Conservation (phyloP, 1,140 invertebrate genomes). For the Bacillus rossius region DNA sequence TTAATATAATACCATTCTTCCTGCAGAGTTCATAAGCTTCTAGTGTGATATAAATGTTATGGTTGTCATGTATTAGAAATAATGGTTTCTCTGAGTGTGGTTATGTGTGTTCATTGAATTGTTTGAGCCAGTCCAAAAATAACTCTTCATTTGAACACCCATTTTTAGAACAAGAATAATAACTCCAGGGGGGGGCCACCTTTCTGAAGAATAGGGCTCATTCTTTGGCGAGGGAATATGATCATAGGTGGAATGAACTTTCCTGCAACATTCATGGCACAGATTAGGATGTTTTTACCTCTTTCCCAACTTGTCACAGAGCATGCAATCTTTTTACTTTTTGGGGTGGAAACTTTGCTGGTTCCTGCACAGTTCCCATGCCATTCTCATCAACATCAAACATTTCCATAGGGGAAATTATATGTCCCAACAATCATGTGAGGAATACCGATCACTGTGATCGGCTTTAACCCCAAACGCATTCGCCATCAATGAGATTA, state of each 20-base stretch:
- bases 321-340: constrained; percentile 40
- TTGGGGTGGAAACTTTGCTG: constrained; percentile 26
- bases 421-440: too few relatives aligned
- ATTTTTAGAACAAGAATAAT: too few relatives aligned
- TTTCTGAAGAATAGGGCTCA: constrained; percentile 25
- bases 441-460: too few relatives aligned
- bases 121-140: too few relatives aligned
- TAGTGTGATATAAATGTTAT: constrained; percentile 29
- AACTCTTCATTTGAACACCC: too few relatives aligned
- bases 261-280: constrained; percentile 31
- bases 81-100: constrained; percentile 24
- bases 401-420: constrained; percentile 32
- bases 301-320: constrained; percentile 38
- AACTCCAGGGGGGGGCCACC: constrained; percentile 24
- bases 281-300: constrained; percentile 37
- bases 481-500: too few relatives aligned
- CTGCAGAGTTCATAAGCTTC: constrained; percentile 26
- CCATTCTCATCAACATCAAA: constrained; percentile 42
- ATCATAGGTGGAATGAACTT: constrained; percentile 26
- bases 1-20: constrained; percentile 28
- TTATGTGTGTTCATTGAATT: constrained; percentile 15
- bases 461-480: too few relatives aligned
- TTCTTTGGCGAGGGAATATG: constrained; percentile 34
- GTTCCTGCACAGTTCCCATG: constrained; percentile 33
- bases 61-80: constrained; percentile 32